A percentile compares a stretch with the other conserved stretches of the same genome.
phyloP scores from a whole-genome alignment of 2,113 vertebrate genomes.

The Perccottus glenii region DNA sequence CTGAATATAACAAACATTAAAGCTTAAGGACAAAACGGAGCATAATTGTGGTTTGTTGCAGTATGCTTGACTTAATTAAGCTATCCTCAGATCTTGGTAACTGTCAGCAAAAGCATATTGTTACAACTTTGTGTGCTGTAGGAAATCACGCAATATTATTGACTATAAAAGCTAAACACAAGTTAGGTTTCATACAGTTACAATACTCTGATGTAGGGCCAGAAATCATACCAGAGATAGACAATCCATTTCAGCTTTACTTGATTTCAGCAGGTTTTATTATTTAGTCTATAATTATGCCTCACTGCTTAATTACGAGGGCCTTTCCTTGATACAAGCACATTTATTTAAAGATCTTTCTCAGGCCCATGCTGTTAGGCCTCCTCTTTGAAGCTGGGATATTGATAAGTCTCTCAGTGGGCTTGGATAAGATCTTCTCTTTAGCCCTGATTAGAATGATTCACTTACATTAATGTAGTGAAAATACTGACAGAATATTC shows the following conservation, averaged over 20 bases:
- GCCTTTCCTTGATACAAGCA: slow-evolving; percentile 24
- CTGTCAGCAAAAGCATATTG: slow-evolving; percentile 12
- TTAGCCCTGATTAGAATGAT: slow-evolving; percentile 55
- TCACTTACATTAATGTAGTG: slow-evolving; percentile 43
- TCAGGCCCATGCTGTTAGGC: slow-evolving; percentile 34
- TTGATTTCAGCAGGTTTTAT: slow-evolving; percentile 45
- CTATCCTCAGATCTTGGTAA: slow-evolving; percentile 41
- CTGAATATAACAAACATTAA: slow-evolving; percentile 46
- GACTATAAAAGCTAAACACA: slow-evolving; percentile 15
- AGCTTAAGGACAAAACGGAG: slow-evolving; percentile 42
- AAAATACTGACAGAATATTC: slow-evolving; percentile 20
- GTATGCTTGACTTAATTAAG: slow-evolving; percentile 39
- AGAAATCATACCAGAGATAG: slow-evolving; percentile 16
- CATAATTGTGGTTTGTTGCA: slow-evolving; percentile 39
- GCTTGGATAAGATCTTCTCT: slow-evolving; percentile 46
- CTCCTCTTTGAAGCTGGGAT: slow-evolving; percentile 62
- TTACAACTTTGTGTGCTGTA: slow-evolving; percentile 11
- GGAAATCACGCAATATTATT: slow-evolving; percentile 14
- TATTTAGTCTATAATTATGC: slow-evolving; percentile 53
- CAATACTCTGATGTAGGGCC: slow-evolving; percentile 15
- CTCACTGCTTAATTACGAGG: slow-evolving; percentile 32
- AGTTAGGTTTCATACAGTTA: background rate
- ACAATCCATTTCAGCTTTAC: slow-evolving; percentile 35
- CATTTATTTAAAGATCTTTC: slow-evolving; percentile 49
- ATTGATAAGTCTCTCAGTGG: slow-evolving; percentile 58